Conservation (phyloP, 2,113 vertebrate genomes). For the Coturnix japonica region DNA sequence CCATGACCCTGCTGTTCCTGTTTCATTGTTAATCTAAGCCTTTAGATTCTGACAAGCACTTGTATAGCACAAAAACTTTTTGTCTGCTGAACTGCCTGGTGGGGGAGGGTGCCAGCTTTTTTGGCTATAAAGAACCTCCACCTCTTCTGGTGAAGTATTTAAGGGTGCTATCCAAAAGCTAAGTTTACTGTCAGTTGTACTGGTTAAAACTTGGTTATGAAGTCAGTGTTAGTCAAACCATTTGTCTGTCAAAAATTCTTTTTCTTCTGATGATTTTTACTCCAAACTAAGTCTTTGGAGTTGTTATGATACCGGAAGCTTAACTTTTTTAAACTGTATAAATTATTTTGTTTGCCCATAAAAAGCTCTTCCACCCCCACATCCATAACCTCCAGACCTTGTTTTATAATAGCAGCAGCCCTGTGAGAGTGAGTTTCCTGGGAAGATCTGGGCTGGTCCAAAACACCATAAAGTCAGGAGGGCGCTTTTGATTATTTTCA, state of each 20-base stretch:
- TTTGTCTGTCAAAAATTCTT: not conserved
- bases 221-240: not conserved
- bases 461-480: not conserved
- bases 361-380: not conserved
- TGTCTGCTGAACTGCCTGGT: constrained; percentile 5
- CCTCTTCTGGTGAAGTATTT: not conserved
- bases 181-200: not conserved
- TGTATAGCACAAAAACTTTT: not conserved
- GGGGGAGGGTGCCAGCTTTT: not conserved
- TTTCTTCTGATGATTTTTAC: not conserved
- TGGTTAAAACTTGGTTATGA: not conserved
- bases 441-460: not conserved
- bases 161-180: not conserved
- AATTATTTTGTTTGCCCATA: not conserved
- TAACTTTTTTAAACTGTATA: not conserved
- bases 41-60: not conserved
- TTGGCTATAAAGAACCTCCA: not conserved
- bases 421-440: not conserved
- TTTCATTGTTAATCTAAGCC: not conserved
- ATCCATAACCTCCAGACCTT: not conserved
- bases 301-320: not conserved
- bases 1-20: not conserved
- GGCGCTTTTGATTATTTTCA: not conserved
- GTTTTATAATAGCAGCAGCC: not conserved
- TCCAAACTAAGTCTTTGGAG: not conserved